A percentile compares a stretch with the other conserved stretches of the same genome.
phyloP scores from a whole-genome alignment of 2,888 invertebrate species.

The Drosophila nr. medialis region DNA sequence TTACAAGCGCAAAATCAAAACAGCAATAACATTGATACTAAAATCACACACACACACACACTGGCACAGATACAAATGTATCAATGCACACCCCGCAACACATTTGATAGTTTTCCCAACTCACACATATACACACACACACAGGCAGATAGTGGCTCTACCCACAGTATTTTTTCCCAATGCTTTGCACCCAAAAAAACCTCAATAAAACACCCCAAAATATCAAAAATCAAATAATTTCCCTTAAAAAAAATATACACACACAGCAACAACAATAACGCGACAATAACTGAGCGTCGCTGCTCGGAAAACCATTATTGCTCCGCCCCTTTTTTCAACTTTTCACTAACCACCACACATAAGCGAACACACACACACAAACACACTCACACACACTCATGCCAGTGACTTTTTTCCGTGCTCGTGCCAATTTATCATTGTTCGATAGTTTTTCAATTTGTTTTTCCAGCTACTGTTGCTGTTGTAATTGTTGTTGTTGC shows the following conservation, averaged over 20 bases:
- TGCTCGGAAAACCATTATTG: slow-evolving; percentile 81
- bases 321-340: slow-evolving; percentile 82
- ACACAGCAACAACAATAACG: slow-evolving; percentile 37
- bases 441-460: slow-evolving; percentile 80
- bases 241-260: slow-evolving; percentile 80
- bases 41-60: slow-evolving; percentile 59
- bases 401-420: slow-evolving; percentile 47
- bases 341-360: slow-evolving; percentile 71
- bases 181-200: slow-evolving; percentile 70
- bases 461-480: slow-evolving; percentile 58
- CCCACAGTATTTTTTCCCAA: slow-evolving; percentile 58
- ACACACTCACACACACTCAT: slow-evolving; percentile 15
- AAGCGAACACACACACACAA: slow-evolving; percentile 30
- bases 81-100: slow-evolving; percentile 59
- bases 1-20: slow-evolving; percentile 76
- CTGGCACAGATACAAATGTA: slow-evolving; percentile 29
- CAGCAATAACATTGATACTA: slow-evolving; percentile 78
- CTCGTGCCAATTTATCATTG: slow-evolving; percentile 80
- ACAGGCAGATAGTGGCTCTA: slow-evolving; percentile 33
- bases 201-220: slow-evolving; percentile 84
- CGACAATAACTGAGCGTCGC: slow-evolving; percentile 66
- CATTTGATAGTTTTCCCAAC: slow-evolving; percentile 70
- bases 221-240: slow-evolving; percentile 84
- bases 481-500: background rate
- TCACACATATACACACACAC: slow-evolving; percentile 30